Evolutionary conservation across 2,113 vertebrate species (phyloP).

Genomic region (Anoura caudifer): DNA sequence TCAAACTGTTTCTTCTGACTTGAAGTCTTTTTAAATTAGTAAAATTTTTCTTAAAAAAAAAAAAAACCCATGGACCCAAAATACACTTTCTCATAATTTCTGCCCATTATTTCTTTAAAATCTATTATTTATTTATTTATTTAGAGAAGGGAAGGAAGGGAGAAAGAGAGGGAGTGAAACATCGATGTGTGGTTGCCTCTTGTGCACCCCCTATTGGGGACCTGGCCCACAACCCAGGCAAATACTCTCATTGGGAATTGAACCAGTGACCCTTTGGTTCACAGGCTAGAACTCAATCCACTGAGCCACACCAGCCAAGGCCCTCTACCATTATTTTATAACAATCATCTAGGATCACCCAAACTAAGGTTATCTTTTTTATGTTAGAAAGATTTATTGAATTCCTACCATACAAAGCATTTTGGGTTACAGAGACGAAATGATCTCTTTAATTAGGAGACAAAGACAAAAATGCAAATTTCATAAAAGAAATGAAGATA

Average conservation of each 20-base stretch:
- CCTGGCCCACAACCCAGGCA: no score
- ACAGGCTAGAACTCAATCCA: no score
- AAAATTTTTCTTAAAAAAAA: background rate
- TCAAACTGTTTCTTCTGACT: background rate
- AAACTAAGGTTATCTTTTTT: background rate
- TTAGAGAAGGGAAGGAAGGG: no score
- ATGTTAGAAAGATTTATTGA: constrained; percentile 21
- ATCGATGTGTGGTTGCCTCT: no score
- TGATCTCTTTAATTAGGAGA: background rate
- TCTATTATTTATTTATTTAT: no score
- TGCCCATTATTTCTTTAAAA: background rate
- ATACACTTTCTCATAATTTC: background rate
- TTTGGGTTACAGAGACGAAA: background rate
- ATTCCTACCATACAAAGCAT: background rate
- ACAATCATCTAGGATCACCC: background rate
- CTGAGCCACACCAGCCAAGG: no score
- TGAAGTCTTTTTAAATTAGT: background rate
- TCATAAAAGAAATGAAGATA: background rate
- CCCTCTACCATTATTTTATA: background rate
- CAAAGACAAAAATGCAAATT: background rate
- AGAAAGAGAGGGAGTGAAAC: no score
- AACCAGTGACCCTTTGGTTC: no score
- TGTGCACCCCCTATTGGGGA: no score
- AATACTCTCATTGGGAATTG: no score
- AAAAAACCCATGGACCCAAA: background rate